Conservation (phyloP, 2,113 vertebrate species). For the Zosterops japonicus region DNA sequence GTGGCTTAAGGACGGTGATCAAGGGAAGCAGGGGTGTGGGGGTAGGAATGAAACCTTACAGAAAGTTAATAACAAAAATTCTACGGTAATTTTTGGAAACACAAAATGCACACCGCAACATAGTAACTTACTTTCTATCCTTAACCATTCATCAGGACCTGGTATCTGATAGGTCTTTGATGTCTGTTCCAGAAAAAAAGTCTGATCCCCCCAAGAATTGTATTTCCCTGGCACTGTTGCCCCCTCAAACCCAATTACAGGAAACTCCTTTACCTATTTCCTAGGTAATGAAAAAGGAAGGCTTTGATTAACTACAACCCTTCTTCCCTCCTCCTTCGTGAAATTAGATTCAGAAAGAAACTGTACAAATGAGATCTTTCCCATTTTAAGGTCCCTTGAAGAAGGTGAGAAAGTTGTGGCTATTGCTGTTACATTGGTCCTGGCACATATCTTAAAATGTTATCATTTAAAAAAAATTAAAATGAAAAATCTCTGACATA, state of each 20-base stretch:
- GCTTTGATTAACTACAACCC: background rate
- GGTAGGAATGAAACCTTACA: too few species aligned
- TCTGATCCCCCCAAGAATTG: background rate
- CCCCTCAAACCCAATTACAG: background rate
- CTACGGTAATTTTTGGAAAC: too few species aligned
- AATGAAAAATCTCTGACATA: background rate
- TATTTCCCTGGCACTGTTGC: background rate
- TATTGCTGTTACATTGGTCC: background rate
- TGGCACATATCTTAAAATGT: background rate
- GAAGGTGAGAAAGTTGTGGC: background rate
- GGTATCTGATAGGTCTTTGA: background rate
- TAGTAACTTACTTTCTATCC: background rate
- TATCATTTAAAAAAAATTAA: background rate
- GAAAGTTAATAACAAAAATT: too few species aligned
- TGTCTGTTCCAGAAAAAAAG: background rate
- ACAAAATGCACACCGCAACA: too few species aligned
- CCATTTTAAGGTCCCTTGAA: background rate
- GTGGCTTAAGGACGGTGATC: too few species aligned
- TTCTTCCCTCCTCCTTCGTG: accelerated
- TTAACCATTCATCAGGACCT: background rate
- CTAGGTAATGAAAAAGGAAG: background rate
- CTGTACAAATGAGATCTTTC: background rate
- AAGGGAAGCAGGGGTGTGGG: too few species aligned
- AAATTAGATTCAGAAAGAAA: background rate
- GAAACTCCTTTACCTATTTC: background rate